Evolutionary conservation across 2,888 invertebrate species (phyloP).

Genomic region (Drosophila kokeensis): DNA sequence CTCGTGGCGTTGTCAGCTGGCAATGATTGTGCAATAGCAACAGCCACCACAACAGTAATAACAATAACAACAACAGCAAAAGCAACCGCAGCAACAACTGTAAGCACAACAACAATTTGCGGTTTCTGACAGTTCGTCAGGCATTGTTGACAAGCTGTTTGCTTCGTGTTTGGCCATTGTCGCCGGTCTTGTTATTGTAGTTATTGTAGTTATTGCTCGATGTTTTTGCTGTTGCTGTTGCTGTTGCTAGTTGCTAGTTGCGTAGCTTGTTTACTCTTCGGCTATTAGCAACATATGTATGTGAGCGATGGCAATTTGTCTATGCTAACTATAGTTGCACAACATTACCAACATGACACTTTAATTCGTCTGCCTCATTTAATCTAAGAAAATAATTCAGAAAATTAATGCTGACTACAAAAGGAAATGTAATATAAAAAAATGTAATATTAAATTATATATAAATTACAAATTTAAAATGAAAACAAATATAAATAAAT

Average conservation of each 20-base stretch:
- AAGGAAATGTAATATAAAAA: too few relatives aligned
- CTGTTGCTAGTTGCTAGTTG: slow-evolving; percentile 21
- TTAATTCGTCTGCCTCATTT: background rate
- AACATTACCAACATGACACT: background rate
- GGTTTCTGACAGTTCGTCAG: slow-evolving; percentile 72
- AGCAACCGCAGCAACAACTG: slow-evolving; percentile 5
- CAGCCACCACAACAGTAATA: slow-evolving; percentile 23
- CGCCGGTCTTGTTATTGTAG: slow-evolving; percentile 21
- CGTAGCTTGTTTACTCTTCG: slow-evolving; percentile 14
- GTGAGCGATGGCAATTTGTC: slow-evolving; percentile 13
- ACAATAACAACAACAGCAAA: slow-evolving; percentile 1
- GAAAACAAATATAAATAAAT: background rate
- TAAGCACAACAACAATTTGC: slow-evolving; percentile 48
- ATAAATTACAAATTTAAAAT: background rate
- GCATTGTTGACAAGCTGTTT: slow-evolving; percentile 62
- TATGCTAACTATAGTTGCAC: slow-evolving; percentile 20
- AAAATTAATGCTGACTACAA: background rate
- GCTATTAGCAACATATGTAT: slow-evolving; percentile 31
- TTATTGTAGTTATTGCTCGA: slow-evolving; percentile 25
- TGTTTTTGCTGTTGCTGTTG: slow-evolving; percentile 14
- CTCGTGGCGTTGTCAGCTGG: slow-evolving; percentile 39
- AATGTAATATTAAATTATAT: background rate
- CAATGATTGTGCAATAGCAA: slow-evolving; percentile 50
- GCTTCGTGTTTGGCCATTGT: slow-evolving; percentile 40
- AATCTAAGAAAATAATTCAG: background rate